Evolutionary conservation across 1,140 invertebrate genomes (phyloP).

Genomic region (Eumeta japonica): DNA sequence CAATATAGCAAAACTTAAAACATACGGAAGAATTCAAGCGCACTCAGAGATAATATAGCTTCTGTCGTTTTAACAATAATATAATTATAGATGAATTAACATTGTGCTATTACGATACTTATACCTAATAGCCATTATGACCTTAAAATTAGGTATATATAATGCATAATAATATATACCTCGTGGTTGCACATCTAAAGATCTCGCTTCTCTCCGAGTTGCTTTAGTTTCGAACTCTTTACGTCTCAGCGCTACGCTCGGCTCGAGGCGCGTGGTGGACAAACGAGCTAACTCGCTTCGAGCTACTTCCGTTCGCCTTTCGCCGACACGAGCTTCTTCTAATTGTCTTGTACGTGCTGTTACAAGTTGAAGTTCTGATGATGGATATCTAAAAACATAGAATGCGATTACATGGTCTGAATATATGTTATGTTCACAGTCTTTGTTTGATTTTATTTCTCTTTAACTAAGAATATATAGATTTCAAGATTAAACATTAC

Average conservation of each 20-base stretch:
- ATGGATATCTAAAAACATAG: slow-evolving; percentile 59
- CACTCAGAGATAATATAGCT: neutral
- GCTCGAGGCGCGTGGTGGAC: slow-evolving; percentile 67
- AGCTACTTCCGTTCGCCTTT: slow-evolving; percentile 67
- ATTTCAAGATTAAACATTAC: too few relatives aligned
- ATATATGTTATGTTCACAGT: too few relatives aligned
- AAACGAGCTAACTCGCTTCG: slow-evolving; percentile 72
- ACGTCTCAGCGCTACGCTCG: slow-evolving; percentile 71
- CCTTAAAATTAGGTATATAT: too few relatives aligned
- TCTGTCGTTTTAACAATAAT: too few relatives aligned
- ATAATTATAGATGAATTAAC: too few relatives aligned
- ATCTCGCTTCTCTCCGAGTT: slow-evolving; percentile 38
- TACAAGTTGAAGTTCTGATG: slow-evolving; percentile 64
- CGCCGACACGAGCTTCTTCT: slow-evolving; percentile 61
- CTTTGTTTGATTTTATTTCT: too few relatives aligned
- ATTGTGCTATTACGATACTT: too few relatives aligned
- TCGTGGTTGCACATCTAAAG: slow-evolving; percentile 46
- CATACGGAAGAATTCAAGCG: neutral
- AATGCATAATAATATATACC: neutral
- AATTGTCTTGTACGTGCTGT: slow-evolving; percentile 72
- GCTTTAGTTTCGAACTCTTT: slow-evolving; percentile 70
- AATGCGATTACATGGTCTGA: too few relatives aligned
- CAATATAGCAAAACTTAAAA: neutral
- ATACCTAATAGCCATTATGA: too few relatives aligned
- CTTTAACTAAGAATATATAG: too few relatives aligned